phyloP scores from a whole-genome alignment of 2,888 invertebrate species.

The Lepas anatifera region DNA sequence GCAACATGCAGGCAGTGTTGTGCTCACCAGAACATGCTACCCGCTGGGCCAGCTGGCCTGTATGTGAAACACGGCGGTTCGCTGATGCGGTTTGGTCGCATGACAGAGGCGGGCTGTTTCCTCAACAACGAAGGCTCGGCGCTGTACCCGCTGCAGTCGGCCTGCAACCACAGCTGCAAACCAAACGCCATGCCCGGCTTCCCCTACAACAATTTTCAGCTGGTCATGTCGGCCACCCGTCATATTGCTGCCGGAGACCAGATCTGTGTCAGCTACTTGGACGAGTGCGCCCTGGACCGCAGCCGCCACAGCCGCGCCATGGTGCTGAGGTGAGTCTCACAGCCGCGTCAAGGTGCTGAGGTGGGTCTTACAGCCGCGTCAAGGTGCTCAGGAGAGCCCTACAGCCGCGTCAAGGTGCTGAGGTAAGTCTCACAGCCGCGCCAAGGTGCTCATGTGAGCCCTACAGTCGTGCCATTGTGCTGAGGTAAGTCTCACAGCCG shows the following conservation, averaged over 20 bases:
- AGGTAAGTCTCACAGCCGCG: background rate
- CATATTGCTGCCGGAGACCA: slow-evolving; percentile 71
- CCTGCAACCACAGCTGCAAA: slow-evolving; percentile 80
- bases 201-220: slow-evolving; percentile 58
- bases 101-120: slow-evolving; percentile 51
- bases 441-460: background rate
- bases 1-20: too few species aligned
- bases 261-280: slow-evolving; percentile 79
- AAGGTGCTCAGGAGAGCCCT: background rate
- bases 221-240: slow-evolving; percentile 43
- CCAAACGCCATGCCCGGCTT: slow-evolving; percentile 81
- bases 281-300: slow-evolving; percentile 63
- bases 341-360: background rate
- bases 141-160: slow-evolving; percentile 70
- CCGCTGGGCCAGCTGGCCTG: too few species aligned
- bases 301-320: slow-evolving; percentile 81
- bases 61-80: too few species aligned
- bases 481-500: background rate
- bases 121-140: slow-evolving; percentile 88
- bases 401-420: background rate
- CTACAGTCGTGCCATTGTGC: background rate
- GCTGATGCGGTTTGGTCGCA: background rate
- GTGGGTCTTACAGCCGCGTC: background rate
- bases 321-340: slow-evolving; percentile 40
- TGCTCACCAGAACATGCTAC: too few species aligned